Conservation (phyloP, 2,888 invertebrate species). For the Drosophila cyrtoloma region DNA sequence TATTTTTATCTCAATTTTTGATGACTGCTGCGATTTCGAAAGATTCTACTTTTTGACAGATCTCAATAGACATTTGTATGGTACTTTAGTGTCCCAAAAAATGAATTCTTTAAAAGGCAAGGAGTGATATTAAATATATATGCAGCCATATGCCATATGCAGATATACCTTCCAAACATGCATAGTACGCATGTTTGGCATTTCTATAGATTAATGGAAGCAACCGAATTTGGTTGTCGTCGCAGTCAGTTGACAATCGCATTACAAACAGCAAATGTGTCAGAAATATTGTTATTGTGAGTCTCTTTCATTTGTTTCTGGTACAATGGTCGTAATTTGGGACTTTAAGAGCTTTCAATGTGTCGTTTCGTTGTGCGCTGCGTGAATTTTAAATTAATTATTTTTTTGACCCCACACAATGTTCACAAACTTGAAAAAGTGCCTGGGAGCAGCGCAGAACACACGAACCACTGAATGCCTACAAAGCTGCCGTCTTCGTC, state of each 20-base stretch:
- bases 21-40: background rate
- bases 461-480: constrained; percentile 33
- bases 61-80: background rate
- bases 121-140: background rate
- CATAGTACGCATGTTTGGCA: constrained; percentile 44
- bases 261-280: constrained; percentile 76
- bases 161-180: background rate
- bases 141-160: background rate
- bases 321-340: constrained; percentile 80
- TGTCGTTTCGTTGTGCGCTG: constrained; percentile 75
- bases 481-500: constrained; percentile 48
- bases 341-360: constrained; percentile 80
- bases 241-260: constrained; percentile 69
- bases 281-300: constrained; percentile 73
- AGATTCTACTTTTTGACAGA: background rate
- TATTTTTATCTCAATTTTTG: background rate
- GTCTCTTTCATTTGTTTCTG: constrained; percentile 71
- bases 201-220: constrained; percentile 50
- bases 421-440: constrained; percentile 36
- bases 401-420: constrained; percentile 80
- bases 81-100: background rate
- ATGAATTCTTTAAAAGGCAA: background rate
- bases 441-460: constrained; percentile 30
- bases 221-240: constrained; percentile 65
- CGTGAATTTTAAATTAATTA: constrained; percentile 80